Base-by-base conservation (phyloP, 2,113 vertebrate genomes). In the Xyrauchen texanus region DNA sequence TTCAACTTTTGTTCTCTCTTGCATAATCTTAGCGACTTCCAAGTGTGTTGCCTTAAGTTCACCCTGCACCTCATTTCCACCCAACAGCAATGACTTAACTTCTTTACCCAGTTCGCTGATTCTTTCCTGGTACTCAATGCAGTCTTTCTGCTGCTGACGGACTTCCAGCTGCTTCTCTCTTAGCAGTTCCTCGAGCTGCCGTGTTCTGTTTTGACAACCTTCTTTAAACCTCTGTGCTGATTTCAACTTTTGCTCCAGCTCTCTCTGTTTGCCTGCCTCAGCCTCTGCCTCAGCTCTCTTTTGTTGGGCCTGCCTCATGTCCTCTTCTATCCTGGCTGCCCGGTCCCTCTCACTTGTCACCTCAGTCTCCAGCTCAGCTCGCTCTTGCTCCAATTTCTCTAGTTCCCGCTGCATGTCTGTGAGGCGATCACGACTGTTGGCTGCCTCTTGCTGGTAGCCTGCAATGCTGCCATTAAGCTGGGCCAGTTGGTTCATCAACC, bases 391-490 rank as follows among this genome's bases (percentile, higher is more conserved):
- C 0, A 87, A 64, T 61, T 88, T 90, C 71, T 98, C 90, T 46
- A 88, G 82, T 44, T 95, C 92, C 13, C 93, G 91, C 88, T 93
- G 91, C 10, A 91, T 81, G 3, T 89, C 87, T 0, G 76, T 47
- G 3, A 93, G 81, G 4, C 85, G 89, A 3, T 94, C 90, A 61
- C 93, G 91, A 76, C 94, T 88, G 71, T 97, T 94, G 2, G 91
- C 89, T 2, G 91, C 92, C 81, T 98, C 95, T 83, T 99, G 97
- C 86, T 98, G 96, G 80, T 98, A 99, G 88, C 96, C 94, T 2
- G 96, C 98, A 45, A 99, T 98, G 83, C 94, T 98, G 9, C 98
- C 96, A 51, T 99, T 99, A 69, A 99, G 94, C 89, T 98, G 96
- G 62, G 98, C 96, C 87, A 99, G 81, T 78, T 99, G 97, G 89